Evolutionary conservation across 2,797 vertebrate species (phyloP), one percentile per base, ranked within the genome.

Genomic region (Melanogrammus aeglefinus): DNA sequence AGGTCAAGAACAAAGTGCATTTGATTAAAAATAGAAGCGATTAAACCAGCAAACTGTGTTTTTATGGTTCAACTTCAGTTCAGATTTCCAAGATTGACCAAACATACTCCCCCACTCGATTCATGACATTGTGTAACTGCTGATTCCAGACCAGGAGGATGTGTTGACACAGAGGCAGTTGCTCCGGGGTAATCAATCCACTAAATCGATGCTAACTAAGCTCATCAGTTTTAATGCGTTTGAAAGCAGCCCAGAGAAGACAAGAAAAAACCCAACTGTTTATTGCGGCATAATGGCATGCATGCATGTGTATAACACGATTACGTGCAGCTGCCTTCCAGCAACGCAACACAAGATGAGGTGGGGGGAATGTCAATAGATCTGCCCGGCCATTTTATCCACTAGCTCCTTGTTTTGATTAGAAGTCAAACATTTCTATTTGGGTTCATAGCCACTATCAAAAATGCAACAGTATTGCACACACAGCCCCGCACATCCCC

Each of bases 171-270:
- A 80, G 44, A 39, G 73, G 74, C 88, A 79, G 82, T 74, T 82
- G 87, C 89, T 82, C 77, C 82, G 80, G 87, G 86, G 75, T 33
- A 80, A 88, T 88, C 88, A 82, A 85, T 87, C 80, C 83, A 76
- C 75, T 41, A 31, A 75, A 91, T 90, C 84, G 63, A 91, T 89
- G 39, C 29, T 80, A 89, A 84, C 80, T 86, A 78, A 87, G 84
- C 82, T 88, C 86, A 82, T 88, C 85, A 81, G 72, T 85, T 88
- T 69, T 80, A 89, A 86, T 85, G 82, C 84, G 79, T 74, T 81
- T 83, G 81, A 83, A 86, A 91, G 87, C 83, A 81, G 80, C 86
- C 1, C 47, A 18, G 47, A 51, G 51, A 47, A 84, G 84, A 75
- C 82, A 86, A 88, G 47, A 51, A 51, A 21, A 51, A 6, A 5